Base-by-base conservation (phyloP, 1,140 invertebrate species). In the Notospermus geniculatus region DNA sequence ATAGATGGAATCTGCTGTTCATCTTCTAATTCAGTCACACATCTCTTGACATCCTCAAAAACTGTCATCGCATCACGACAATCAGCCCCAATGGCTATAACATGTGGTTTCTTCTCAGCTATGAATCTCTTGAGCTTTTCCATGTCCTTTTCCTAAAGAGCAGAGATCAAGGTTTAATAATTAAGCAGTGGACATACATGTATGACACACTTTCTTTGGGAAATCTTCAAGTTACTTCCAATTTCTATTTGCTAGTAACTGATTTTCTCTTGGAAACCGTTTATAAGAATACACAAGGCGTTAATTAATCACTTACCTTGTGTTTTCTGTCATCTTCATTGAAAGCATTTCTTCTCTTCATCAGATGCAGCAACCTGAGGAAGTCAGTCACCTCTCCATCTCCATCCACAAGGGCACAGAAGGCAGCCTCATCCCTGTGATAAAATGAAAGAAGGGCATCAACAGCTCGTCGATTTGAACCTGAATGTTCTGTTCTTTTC, bases 341-440 rank as follows among this genome's bases (percentile, higher is more conserved):
- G 19, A 86, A 90, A 9, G 89, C 86, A 71, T 90, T 91, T 71
- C 88, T 89, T 17, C 91, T 84, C 74, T 91, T 93, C 27, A 93
- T 82, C 19, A 98, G 81, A 82, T 94, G 87, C 1, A 91, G 90
- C 45, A 98, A 78, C 7, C 93, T 85, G 23, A 98, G 76, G 78
- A 93, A 91, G 77, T 98, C 96, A 0, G 87, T 89, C 50, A 96
- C 91, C 68, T 97, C 92, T 19, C 95, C 95, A 72, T 96, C 93
- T 0, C 89, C 86, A 25, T 89, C 89, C 45, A 97, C 86, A 5
- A 96, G 80, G 66, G 90, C 93, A 55, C 91, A 87, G 78, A 97
- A 98, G 0, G 94, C 89, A 0, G 93, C 91, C 70, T 93, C 88
- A 23, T 89, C 87, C 52, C 78, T 82, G 63, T 5, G 63, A 66